Percentiles rank a stretch among this genome's conserved stretches.
Conservation (phyloP, 1,140 invertebrate genomes). For the Euborellia annulipes region DNA sequence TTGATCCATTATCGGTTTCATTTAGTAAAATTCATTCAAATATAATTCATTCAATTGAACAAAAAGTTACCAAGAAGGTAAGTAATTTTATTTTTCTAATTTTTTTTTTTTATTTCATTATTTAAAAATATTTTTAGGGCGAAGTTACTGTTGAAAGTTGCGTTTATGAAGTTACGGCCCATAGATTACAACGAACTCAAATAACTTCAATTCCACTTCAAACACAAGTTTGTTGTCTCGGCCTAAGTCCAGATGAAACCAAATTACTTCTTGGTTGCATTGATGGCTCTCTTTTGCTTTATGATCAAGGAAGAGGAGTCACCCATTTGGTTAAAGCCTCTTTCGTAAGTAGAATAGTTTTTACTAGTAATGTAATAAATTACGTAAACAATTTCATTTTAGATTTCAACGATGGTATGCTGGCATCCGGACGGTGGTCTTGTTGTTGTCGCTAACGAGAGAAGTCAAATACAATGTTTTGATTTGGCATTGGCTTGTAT, state of each 20-base stretch:
- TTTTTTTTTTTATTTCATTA: conserved; percentile 2
- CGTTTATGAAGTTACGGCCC: conserved; percentile 49
- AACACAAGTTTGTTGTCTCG: conserved; percentile 47
- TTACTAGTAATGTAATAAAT: not conserved
- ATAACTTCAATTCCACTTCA: conserved; percentile 53
- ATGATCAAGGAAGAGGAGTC: conserved; percentile 42
- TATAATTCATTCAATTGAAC: conserved; percentile 56
- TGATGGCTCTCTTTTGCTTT: conserved; percentile 57
- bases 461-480: conserved; percentile 61
- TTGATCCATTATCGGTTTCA: conserved; percentile 48
- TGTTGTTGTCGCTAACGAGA: conserved; percentile 49
- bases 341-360: conserved; percentile 36
- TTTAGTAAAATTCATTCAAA: conserved; percentile 47
- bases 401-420: conserved; percentile 49
- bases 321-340: conserved; percentile 43
- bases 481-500: conserved; percentile 51
- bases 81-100: conserved; percentile 11
- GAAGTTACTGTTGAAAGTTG: conserved; percentile 59
- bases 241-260: conserved; percentile 52
- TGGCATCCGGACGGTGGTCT: conserved; percentile 58
- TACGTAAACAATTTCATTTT: conserved; percentile 13
- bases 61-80: conserved; percentile 53
- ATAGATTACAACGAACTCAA: conserved; percentile 46
- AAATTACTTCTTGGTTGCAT: conserved; percentile 56
- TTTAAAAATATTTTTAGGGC: conserved; percentile 29